phyloP scores from a whole-genome alignment of 2,113 vertebrate genomes.

The Oriolus oriolus region DNA sequence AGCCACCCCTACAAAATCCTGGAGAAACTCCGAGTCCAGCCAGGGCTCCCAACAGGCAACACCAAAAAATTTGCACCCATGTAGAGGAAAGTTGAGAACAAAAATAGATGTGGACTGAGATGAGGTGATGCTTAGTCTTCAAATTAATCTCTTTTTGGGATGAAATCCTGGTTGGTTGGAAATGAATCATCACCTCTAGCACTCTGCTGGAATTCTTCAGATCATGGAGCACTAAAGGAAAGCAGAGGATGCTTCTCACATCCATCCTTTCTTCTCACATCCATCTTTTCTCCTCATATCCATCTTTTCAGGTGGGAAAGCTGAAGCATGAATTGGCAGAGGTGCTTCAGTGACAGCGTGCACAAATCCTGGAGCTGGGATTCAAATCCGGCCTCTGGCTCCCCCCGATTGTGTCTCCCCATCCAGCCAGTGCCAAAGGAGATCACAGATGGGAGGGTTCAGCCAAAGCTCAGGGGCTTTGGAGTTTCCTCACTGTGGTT shows the following conservation, averaged over 20 bases:
- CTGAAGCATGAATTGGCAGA: background rate
- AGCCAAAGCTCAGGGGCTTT: background rate
- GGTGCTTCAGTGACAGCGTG: background rate
- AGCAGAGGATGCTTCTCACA: background rate
- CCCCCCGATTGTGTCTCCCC: background rate
- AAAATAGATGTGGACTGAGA: background rate
- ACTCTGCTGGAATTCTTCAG: background rate
- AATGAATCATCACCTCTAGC: background rate
- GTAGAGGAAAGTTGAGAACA: background rate
- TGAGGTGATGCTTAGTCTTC: background rate
- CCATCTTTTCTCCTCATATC: background rate
- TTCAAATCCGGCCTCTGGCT: background rate
- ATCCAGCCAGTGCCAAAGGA: background rate
- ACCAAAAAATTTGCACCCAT: accelerated
- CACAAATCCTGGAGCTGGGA: background rate
- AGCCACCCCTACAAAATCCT: background rate
- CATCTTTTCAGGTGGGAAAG: background rate
- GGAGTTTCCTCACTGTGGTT: background rate
- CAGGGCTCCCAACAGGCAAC: too few species aligned
- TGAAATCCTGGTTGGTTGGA: background rate
- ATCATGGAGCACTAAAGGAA: background rate
- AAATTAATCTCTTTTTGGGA: background rate
- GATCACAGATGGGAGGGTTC: background rate
- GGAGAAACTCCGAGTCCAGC: background rate
- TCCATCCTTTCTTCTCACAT: background rate